Base-by-base conservation (phyloP, 2,113 vertebrate genomes). In the Urocitellus parryii region DNA sequence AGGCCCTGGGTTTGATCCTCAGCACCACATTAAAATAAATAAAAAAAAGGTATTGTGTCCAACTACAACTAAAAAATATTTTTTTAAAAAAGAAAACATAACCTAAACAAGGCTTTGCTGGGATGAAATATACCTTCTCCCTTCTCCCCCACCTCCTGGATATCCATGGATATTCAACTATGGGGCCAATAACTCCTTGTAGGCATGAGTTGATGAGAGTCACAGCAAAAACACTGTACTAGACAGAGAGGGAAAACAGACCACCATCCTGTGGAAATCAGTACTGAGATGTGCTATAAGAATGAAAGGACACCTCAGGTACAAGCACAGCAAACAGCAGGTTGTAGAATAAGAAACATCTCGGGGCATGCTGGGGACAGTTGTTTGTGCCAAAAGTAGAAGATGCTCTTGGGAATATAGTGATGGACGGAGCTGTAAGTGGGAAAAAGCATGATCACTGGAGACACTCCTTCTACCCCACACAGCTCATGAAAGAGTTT, bases 181-280 rank as follows among this genome's bases (percentile, higher is more conserved):
- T 18, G 25, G 34, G 25, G 27, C 32, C 48, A 81, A n/a, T 3
- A 42, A 45, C 42, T 91, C 76, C 68, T 27, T 37, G 11, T 6
- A 63, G 32, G 53, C 45, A 79, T 27, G 8, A 86, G 22, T 56
- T 83, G 34, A 58, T n/a, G 20, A 85, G 51, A 58, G 16, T 61
- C 37, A 9, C 53, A 77, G 83, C n/a, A 94, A 87, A 58, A 67
- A 94, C 94, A 42, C 24, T 83, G 14, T 24, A 86, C 58, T 8
- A n/a, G 53, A 81, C 61, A 73, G 29, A 63, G 70, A 95, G 39
- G 56, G 39, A 93, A 95, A 76, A 84, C 18, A 88, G 39, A 48
- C 34, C 37, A 27, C 4, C 32, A 20, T 1, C 24, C 24, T 48
- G 10, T 68, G 17, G 58, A 85, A 79, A 53, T 12, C 42, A 56